Conservation (phyloP, 2,888 invertebrate species). For the Apotomis capreana region DNA sequence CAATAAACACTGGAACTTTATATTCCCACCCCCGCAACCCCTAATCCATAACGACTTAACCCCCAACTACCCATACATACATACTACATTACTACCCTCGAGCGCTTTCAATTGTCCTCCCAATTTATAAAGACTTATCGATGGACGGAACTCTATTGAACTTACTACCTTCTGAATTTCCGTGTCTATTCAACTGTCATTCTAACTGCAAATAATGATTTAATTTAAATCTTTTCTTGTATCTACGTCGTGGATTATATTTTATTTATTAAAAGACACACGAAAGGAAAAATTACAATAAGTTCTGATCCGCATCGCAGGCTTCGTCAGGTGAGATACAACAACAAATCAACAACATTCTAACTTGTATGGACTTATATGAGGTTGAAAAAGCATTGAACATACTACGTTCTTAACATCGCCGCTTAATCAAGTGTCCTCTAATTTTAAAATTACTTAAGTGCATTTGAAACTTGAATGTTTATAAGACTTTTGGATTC, state of each 20-base stretch:
- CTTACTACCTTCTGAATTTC: background rate
- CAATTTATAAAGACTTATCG: background rate
- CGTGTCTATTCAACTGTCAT: background rate
- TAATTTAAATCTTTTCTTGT: too few relatives aligned
- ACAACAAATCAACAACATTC: too few relatives aligned
- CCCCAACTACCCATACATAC: background rate
- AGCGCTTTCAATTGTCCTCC: background rate
- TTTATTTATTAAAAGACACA: too few relatives aligned
- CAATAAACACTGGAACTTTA: constrained; percentile 30
- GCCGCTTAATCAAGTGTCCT: background rate
- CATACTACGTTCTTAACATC: background rate
- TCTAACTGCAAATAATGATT: too few relatives aligned
- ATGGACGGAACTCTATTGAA: background rate
- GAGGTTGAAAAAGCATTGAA: background rate
- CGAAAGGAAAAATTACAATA: too few relatives aligned
- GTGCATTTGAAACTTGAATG: background rate
- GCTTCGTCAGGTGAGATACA: too few relatives aligned
- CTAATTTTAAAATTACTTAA: background rate
- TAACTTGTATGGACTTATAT: background rate
- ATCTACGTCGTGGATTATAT: too few relatives aligned
- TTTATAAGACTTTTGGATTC: background rate
- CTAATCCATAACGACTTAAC: background rate
- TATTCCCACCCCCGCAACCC: background rate
- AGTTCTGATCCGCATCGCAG: too few relatives aligned
- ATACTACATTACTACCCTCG: background rate